Evolutionary conservation across 2,888 invertebrate species (phyloP), one percentile per base, ranked within the genome.

Genomic region (Eristalis pertinax): DNA sequence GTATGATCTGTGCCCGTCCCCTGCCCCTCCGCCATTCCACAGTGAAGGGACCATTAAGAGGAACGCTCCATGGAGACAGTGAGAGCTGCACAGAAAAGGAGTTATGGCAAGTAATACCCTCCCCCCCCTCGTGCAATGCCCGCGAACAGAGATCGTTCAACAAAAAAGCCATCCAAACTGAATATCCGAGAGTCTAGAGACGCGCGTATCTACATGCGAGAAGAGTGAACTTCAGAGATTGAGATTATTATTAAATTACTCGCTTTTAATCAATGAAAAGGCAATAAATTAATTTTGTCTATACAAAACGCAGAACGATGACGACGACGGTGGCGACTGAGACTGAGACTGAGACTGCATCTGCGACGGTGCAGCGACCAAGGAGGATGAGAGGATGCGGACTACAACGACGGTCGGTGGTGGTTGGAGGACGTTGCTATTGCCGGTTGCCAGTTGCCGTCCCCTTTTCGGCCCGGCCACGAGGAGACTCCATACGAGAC

Each of bases 161-260:
- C 64, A 24, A 35, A 32, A 65, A 56, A 26, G 24, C 64, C 32
- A 65, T 11, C 15, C 35, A 32, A 65, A 56, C 56, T 22, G 35
- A 35, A 50, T 8, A 60, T 60, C 60, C 24, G 60, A 72, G 3
- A 8, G 56, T 13, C 60, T 60, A 24, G 26, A 69, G 74, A 65
- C 64, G 43, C n/a, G 63, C 64, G 68, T 78, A 69, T 79, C 63
- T 79, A 74, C 74, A 74, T 74, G 60, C 70, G 79, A 41, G 50
- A 19, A 50, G 50, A 79, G 79, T 74, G 70, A 32, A 78, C 68
- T 13, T 2, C 68, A 22, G 29, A 79, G 84, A 79, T 84, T 79
- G 74, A 84, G 84, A 84, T 79, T 84, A 79, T 84, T 84, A 79
- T 79, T 84, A 84, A 73, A 84, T 84, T 84, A 84, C 79, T 79